Conservation (phyloP, 2,113 vertebrate genomes). For the Podarcis raffonei region DNA sequence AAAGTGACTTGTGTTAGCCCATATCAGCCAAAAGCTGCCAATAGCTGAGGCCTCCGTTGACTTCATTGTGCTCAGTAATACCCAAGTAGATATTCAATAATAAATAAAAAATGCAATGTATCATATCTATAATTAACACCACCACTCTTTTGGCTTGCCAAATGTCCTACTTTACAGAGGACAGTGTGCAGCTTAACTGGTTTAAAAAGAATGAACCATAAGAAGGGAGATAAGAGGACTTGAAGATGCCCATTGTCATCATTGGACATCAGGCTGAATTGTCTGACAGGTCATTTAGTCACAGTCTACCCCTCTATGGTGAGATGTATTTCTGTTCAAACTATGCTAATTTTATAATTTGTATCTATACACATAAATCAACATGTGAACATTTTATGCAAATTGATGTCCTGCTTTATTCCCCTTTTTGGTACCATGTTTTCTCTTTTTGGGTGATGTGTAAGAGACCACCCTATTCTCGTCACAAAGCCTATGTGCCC, state of each 20-base stretch:
- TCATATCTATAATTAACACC: accelerated
- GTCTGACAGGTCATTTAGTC: not conserved
- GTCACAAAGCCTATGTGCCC: not conserved
- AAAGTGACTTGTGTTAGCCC: not conserved
- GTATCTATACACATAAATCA: no score
- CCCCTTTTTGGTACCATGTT: no score
- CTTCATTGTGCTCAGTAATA: not conserved
- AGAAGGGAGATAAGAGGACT: not conserved
- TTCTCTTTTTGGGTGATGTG: no score
- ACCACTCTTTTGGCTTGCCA: not conserved
- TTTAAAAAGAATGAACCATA: not conserved
- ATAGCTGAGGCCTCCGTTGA: not conserved
- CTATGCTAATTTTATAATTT: no score
- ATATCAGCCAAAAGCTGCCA: not conserved
- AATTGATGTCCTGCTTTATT: no score
- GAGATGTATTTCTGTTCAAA: not conserved
- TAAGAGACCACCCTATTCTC: no score
- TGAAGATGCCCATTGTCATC: not conserved
- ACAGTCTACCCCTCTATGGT: not conserved
- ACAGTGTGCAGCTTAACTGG: not conserved
- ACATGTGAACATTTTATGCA: no score
- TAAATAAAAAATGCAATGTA: no score
- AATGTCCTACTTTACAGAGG: not conserved
- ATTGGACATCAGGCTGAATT: no score
- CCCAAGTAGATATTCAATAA: not conserved